Base-by-base conservation (phyloP, 2,797 vertebrate species). In the Brotula barbata region DNA sequence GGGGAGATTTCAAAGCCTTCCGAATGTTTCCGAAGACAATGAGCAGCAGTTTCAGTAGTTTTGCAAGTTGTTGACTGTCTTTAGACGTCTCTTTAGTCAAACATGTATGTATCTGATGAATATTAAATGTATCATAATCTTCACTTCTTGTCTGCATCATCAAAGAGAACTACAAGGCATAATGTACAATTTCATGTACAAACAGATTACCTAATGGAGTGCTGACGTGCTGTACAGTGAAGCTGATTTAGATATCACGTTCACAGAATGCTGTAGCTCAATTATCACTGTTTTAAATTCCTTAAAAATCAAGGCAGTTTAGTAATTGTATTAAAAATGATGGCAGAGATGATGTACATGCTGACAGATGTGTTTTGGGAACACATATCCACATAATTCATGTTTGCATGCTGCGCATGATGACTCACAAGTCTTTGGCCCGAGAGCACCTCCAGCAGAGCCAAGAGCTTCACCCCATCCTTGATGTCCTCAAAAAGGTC, bases 401-500 rank as follows among this genome's bases (percentile, higher is more conserved):
- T 28, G 9, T 33, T 51, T 20, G 21, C 36, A 55, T 17, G 8
- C 21, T 19, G 41, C 43, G 9, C 0, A 58, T 42, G 54, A 13
- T 10, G 50, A 86, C 93, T 95, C 89, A 98, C 96, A 82, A 99
- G 87, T 87, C 95, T 94, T 88, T 99, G 96, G 50, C 96, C 96
- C 45, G 97, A 98, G 52, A 99, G 92, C 80, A 99, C 95, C 73
- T 99, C 96, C 87, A 99, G 75, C 67, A 99, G 89, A 40, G 96
- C 94, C 79, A 99, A 88, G 6, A 99, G 89, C 86, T 95, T 96
- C 73, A 95, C 89, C 61, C 97, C 97, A 90, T 99, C 96, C 88
- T 98, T 99, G 85, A 99, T 97, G 84, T 99, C 97, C 92, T 98
- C 95, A 71, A 99, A 99, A 43, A 99, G 93, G 68, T 99, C 96